Percentiles rank a stretch among this genome's conserved stretches.
Conservation (phyloP, 1,140 invertebrate genomes). For the Cheumatopsyche charites region DNA sequence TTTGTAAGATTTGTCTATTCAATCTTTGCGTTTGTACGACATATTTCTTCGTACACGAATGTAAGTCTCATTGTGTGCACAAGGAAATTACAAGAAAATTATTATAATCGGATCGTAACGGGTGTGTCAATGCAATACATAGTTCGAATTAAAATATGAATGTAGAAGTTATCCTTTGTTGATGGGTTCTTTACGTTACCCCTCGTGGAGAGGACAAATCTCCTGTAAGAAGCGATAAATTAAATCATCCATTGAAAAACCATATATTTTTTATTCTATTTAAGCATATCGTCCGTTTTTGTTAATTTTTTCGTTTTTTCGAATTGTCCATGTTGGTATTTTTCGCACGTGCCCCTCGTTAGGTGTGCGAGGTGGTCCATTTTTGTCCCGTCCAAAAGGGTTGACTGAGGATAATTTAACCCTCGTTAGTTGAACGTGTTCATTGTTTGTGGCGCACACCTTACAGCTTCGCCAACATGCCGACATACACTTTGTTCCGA, state of each 20-base stretch:
- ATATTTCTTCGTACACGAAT: too few relatives aligned
- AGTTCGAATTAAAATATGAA: conserved; percentile 19
- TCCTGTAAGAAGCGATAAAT: too few relatives aligned
- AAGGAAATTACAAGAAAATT: background rate
- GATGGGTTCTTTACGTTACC: background rate
- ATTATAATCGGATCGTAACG: conserved; percentile 13
- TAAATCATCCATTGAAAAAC: too few relatives aligned
- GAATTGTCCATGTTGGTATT: too few relatives aligned
- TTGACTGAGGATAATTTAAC: conserved; percentile 13
- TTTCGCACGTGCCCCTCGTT: background rate
- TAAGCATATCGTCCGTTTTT: too few relatives aligned
- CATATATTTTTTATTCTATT: too few relatives aligned
- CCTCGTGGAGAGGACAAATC: background rate
- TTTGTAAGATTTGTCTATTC: background rate
- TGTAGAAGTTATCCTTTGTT: background rate
- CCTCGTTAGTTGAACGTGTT: conserved; percentile 32
- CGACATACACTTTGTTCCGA: conserved; percentile 29
- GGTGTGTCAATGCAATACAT: conserved; percentile 17
- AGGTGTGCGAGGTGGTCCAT: background rate
- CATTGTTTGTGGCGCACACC: conserved; percentile 31
- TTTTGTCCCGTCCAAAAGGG: conserved; percentile 4
- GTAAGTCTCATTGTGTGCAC: background rate
- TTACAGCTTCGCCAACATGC: conserved; percentile 26
- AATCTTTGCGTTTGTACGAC: background rate
- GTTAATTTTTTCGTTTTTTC: too few relatives aligned